Evolutionary conservation across 2,797 vertebrate species (phyloP).

Genomic region (Choloepus didactylus): DNA sequence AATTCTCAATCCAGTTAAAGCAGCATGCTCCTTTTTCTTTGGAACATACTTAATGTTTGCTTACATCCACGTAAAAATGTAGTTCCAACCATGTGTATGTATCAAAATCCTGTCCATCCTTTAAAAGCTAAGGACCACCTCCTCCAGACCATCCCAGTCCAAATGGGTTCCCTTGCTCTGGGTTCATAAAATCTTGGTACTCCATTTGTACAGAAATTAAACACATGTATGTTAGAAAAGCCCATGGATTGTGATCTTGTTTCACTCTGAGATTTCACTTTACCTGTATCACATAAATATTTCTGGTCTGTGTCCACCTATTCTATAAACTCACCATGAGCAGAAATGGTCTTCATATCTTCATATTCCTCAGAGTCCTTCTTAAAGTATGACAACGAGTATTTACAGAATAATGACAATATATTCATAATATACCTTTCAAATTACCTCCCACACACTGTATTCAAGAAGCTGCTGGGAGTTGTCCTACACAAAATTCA

Average conservation of each 20-base stretch:
- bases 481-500: neutral
- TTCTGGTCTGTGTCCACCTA: constrained; percentile 1
- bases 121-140: neutral
- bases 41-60: constrained; percentile 20
- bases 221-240: neutral
- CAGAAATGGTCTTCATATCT: neutral
- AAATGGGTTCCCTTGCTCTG: neutral
- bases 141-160: neutral
- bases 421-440: too few relatives aligned
- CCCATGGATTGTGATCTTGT: neutral
- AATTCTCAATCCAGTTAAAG: neutral
- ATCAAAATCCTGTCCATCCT: neutral
- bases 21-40: neutral
- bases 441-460: too few relatives aligned
- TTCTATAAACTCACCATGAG: neutral
- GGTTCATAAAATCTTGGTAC: neutral
- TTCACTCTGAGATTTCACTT: constrained; percentile 37
- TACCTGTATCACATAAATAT: neutral
- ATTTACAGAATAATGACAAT: neutral
- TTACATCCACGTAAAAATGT: too few relatives aligned
- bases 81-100: neutral
- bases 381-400: neutral
- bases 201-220: constrained; percentile 3
- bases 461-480: too few relatives aligned
- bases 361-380: neutral